phyloP scores from a whole-genome alignment of 2,888 invertebrate genomes.

The Cybosia mesomella region DNA sequence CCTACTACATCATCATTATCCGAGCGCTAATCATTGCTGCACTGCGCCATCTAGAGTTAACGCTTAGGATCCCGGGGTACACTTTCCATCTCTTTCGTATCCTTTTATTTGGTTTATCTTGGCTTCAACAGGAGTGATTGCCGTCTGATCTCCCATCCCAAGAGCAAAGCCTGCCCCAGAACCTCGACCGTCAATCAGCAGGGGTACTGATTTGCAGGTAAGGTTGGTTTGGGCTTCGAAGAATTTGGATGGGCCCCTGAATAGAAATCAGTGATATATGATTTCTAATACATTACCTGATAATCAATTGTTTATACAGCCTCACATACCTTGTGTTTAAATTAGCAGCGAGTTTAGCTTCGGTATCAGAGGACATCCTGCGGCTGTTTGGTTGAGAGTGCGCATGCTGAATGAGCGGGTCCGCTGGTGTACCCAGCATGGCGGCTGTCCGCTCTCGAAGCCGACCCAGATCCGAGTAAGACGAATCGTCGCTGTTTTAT shows the following conservation, averaged over 20 bases:
- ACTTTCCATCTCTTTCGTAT: no score
- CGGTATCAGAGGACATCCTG: slow-evolving; percentile 77
- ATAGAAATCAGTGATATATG: background rate
- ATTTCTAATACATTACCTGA: background rate
- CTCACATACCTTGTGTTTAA: slow-evolving; percentile 75
- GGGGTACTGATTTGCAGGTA: background rate
- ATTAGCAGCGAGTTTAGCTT: slow-evolving; percentile 78
- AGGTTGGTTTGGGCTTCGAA: no score
- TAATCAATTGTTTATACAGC: background rate
- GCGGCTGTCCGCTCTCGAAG: slow-evolving; percentile 78
- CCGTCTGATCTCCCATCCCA: no score
- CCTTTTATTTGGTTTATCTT: no score
- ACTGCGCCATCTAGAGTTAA: no score
- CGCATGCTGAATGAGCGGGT: slow-evolving; percentile 65
- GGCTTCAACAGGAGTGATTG: no score
- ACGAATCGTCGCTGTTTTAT: slow-evolving; percentile 74
- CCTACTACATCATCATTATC: no score
- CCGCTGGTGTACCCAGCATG: slow-evolving; percentile 71
- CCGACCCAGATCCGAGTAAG: slow-evolving; percentile 77
- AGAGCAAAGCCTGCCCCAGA: no score
- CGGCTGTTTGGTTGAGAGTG: slow-evolving; percentile 79
- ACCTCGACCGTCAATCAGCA: no score
- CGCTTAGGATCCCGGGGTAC: no score
- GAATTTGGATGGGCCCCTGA: no score
- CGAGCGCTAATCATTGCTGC: no score